Evolutionary conservation across 2,888 invertebrate species (phyloP).

Genomic region (Philopedon plagiatum): DNA sequence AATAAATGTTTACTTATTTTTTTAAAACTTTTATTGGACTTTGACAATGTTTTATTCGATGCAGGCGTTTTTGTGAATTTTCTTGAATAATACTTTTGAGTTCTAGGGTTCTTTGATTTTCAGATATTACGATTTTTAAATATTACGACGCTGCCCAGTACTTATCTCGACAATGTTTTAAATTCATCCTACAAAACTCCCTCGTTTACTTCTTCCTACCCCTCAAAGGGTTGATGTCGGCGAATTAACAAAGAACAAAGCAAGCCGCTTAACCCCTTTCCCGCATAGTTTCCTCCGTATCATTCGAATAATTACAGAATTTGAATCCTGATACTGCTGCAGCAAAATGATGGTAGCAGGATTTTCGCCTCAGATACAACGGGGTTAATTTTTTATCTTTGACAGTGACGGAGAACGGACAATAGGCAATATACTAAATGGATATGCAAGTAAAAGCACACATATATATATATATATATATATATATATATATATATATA

Average conservation of each 20-base stretch:
- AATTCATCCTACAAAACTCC: background rate
- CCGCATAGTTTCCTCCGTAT: slow-evolving; percentile 36
- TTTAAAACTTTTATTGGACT: too few species aligned
- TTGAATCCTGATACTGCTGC: slow-evolving; percentile 19
- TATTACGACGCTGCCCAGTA: too few species aligned
- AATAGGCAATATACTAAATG: too few species aligned
- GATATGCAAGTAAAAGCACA: background rate
- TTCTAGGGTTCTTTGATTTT: too few species aligned
- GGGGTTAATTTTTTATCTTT: slow-evolving; percentile 13
- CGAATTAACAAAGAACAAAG: slow-evolving; percentile 21
- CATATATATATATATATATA: background rate
- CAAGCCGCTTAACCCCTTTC: slow-evolving; percentile 18
- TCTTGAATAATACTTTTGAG: too few species aligned
- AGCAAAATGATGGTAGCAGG: slow-evolving; percentile 25
- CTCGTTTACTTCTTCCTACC: background rate
- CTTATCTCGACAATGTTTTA: too few species aligned
- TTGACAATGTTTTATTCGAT: too few species aligned
- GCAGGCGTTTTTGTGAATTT: too few species aligned
- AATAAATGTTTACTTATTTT: too few species aligned
- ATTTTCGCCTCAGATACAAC: slow-evolving; percentile 21
- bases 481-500: background rate
- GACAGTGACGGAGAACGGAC: background rate
- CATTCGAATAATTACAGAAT: slow-evolving; percentile 38
- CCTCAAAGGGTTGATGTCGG: background rate
- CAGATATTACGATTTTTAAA: too few species aligned